Evolutionary conservation across 2,113 vertebrate species (phyloP).

Genomic region (Psittacara wagleri): DNA sequence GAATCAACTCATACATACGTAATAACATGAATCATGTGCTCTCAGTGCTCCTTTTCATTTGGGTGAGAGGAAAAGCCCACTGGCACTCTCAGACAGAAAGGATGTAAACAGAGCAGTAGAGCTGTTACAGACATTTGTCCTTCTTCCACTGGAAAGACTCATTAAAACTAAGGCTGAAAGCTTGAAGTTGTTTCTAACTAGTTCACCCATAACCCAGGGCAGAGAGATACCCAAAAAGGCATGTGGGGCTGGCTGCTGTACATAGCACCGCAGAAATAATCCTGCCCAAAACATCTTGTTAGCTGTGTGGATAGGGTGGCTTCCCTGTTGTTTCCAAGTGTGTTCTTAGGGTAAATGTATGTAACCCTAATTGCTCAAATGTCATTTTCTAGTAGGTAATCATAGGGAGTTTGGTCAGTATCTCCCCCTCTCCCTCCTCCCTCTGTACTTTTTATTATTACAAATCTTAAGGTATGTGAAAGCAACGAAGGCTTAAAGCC

Average conservation of each 20-base stretch:
- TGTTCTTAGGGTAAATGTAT: not conserved
- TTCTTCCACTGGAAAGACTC: not conserved
- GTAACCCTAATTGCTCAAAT: not conserved
- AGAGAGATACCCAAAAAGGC: not conserved
- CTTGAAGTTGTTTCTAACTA: not conserved
- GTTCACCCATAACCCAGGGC: not conserved
- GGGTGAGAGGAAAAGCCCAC: not conserved
- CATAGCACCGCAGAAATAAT: not conserved
- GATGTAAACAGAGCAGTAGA: slow-evolving; percentile 6
- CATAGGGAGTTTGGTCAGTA: not conserved
- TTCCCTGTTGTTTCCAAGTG: not conserved
- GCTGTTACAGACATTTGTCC: not conserved
- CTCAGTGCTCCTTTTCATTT: not conserved
- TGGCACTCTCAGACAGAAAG: not conserved
- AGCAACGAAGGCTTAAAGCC: slow-evolving; percentile 69
- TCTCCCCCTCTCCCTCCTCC: not conserved
- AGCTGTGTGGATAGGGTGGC: not conserved
- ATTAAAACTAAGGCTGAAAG: not conserved
- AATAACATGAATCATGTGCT: not conserved
- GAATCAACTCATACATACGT: slow-evolving; percentile 53
- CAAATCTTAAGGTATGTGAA: slow-evolving; percentile 62
- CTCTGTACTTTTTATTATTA: slow-evolving; percentile 42
- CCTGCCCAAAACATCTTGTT: not conserved
- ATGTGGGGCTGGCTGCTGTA: not conserved
- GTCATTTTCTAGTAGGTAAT: not conserved